phyloP scores from a whole-genome alignment of 2,888 invertebrate species.

The Sesia bembeciformis region DNA sequence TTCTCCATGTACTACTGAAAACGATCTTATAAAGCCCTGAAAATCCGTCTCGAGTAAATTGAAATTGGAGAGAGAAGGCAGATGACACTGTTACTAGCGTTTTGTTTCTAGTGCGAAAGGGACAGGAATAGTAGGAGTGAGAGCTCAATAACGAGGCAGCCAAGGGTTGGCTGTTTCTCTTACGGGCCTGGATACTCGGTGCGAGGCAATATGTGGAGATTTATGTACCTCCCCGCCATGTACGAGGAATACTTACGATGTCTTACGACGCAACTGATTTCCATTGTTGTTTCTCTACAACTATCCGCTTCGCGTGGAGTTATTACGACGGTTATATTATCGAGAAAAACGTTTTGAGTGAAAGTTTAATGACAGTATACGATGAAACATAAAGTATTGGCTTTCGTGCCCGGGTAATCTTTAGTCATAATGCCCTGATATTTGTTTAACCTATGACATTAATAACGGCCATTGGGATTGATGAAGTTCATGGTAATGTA shows the following conservation, averaged over 20 bases:
- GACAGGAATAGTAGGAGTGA: conserved; percentile 54
- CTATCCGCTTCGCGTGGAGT: not conserved
- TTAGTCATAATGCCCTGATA: too few relatives aligned
- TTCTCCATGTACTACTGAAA: conserved; percentile 21
- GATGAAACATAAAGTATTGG: too few relatives aligned
- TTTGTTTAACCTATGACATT: too few relatives aligned
- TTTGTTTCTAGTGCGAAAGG: conserved; percentile 27
- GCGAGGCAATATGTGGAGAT: conserved; percentile 68
- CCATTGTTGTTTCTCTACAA: conserved; percentile 30
- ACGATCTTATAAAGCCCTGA: conserved; percentile 64
- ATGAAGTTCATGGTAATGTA: too few relatives aligned
- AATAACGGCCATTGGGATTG: too few relatives aligned
- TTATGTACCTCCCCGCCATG: conserved; percentile 53
- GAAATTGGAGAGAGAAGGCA: conserved; percentile 66
- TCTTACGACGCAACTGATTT: conserved; percentile 52
- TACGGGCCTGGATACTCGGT: conserved; percentile 51
- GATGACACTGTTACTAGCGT: conserved; percentile 15
- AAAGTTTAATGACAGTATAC: too few relatives aligned
- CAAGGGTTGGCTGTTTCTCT: conserved; percentile 74
- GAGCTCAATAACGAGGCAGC: conserved; percentile 74
- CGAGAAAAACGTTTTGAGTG: too few relatives aligned
- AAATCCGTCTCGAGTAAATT: conserved; percentile 74
- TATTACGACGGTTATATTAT: not conserved
- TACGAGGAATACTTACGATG: conserved; percentile 47
- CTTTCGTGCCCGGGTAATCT: too few relatives aligned